phyloP scores from a whole-genome alignment of 2,797 vertebrate genomes.

The Diplodus puntazzo region DNA sequence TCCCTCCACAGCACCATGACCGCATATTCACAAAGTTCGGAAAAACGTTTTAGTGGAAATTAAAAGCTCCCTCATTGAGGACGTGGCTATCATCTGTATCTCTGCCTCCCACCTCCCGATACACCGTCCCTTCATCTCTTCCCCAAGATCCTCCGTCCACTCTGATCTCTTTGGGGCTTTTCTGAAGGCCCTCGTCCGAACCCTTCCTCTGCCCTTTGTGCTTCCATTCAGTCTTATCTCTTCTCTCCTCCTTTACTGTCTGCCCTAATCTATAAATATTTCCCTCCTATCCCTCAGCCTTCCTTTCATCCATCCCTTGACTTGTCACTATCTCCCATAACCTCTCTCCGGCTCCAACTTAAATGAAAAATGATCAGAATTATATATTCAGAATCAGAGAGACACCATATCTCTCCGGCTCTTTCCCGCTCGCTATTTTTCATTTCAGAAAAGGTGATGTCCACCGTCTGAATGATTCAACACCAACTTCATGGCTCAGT shows the following conservation, averaged over 20 bases:
- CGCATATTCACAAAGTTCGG: not conserved
- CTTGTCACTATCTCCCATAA: conserved; percentile 46
- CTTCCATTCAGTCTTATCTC: conserved; percentile 55
- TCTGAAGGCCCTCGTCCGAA: conserved; percentile 25
- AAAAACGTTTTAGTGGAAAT: not conserved
- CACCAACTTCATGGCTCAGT: not conserved
- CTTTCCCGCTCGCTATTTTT: conserved; percentile 2
- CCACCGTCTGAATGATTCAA: conserved; percentile 34
- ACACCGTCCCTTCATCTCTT: conserved; percentile 23
- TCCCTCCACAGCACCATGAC: conserved; percentile 6
- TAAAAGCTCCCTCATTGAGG: not conserved
- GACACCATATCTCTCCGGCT: not conserved
- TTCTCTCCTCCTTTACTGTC: conserved; percentile 26
- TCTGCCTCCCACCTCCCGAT: not conserved
- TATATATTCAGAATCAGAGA: conserved; percentile 38
- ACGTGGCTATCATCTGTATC: not conserved
- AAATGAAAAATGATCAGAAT: conserved; percentile 41
- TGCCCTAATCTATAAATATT: conserved; percentile 58
- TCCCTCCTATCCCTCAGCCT: conserved; percentile 29
- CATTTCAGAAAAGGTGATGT: conserved; percentile 7
- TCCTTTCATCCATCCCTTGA: conserved; percentile 53
- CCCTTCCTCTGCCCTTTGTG: conserved; percentile 35
- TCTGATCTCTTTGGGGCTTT: conserved; percentile 41
- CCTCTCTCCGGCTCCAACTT: conserved; percentile 32
- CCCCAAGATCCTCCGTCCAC: not conserved